Evolutionary conservation across 2,888 invertebrate species (phyloP).

Genomic region (Acronicta aceris): DNA sequence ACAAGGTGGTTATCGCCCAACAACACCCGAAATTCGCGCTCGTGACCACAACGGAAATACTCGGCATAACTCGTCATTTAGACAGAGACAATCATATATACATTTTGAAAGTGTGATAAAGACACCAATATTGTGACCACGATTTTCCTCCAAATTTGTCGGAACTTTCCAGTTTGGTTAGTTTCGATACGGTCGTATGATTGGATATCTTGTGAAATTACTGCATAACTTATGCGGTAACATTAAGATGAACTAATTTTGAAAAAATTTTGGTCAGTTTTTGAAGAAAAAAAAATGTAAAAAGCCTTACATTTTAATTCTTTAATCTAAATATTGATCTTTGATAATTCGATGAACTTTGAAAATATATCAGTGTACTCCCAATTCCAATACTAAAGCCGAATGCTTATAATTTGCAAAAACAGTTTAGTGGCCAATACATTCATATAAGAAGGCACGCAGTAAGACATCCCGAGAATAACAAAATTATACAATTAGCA

Average conservation of each 20-base stretch:
- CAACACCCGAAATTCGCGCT: constrained; percentile 61
- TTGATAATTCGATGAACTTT: neutral
- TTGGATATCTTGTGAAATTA: constrained; percentile 50
- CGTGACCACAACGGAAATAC: constrained; percentile 71
- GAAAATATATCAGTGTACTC: too few relatives aligned
- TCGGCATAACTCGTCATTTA: constrained; percentile 54
- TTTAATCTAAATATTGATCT: neutral
- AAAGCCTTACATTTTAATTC: neutral
- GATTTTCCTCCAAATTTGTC: constrained; percentile 35
- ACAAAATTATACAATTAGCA: constrained; percentile 78
- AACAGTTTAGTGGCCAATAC: neutral
- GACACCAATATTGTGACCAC: constrained; percentile 35
- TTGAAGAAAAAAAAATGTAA: constrained; percentile 1
- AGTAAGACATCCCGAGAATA: constrained; percentile 62
- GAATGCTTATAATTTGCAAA: neutral
- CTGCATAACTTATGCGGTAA: constrained; percentile 19
- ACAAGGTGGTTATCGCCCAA: constrained; percentile 51
- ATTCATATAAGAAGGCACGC: constrained; percentile 24
- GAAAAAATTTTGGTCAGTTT: neutral
- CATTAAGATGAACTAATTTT: constrained; percentile 26
- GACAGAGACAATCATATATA: constrained; percentile 55
- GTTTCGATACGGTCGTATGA: constrained; percentile 43
- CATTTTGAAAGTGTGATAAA: constrained; percentile 31
- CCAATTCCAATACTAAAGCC: too few relatives aligned
- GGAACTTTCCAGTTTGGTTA: constrained; percentile 42